Conservation (phyloP, 1,140 invertebrate genomes). For the Trichomalopsis sarcophagae region DNA sequence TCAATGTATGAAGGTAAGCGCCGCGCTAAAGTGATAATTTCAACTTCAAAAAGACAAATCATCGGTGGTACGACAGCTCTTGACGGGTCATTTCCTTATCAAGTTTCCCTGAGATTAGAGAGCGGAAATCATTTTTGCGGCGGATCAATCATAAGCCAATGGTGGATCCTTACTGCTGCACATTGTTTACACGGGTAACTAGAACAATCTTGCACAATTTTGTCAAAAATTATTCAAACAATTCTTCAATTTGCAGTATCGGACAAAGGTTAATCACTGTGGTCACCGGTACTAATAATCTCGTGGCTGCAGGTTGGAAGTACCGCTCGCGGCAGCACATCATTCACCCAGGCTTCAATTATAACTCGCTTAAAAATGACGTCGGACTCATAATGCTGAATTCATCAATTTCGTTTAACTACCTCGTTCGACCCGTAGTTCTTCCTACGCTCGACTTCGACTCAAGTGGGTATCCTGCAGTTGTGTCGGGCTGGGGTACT, state of each 20-base stretch:
- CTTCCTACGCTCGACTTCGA: slow-evolving; percentile 64
- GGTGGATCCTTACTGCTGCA: slow-evolving; percentile 75
- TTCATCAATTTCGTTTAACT: slow-evolving; percentile 65
- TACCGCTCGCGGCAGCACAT: slow-evolving; percentile 70
- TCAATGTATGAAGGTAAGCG: too few relatives aligned
- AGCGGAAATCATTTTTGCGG: slow-evolving; percentile 73
- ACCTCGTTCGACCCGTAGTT: slow-evolving; percentile 69
- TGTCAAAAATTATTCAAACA: neutral
- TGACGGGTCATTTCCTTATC: slow-evolving; percentile 71
- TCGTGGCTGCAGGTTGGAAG: slow-evolving; percentile 69
- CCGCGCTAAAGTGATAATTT: too few relatives aligned
- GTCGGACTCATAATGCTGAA: slow-evolving; percentile 66
- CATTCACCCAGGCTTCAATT: slow-evolving; percentile 73
- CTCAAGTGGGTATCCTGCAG: slow-evolving; percentile 64
- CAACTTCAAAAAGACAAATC: slow-evolving; percentile 53
- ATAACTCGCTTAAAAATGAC: slow-evolving; percentile 63
- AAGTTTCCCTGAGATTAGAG: slow-evolving; percentile 66
- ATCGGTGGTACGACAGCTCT: slow-evolving; percentile 70
- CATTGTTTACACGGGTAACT: slow-evolving; percentile 67
- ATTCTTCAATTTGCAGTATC: slow-evolving; percentile 44
- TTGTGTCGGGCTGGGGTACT: slow-evolving; percentile 77
- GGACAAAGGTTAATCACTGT: slow-evolving; percentile 68
- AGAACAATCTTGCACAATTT: neutral
- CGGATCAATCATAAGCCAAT: slow-evolving; percentile 73
- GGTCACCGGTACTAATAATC: slow-evolving; percentile 73